A percentile compares a stretch with the other conserved stretches of the same genome.
These are phyloP conservation scores for Conomelus anceps DNA, from an alignment of 2,888 invertebrate species.

Conservation along the genomic window DNA sequence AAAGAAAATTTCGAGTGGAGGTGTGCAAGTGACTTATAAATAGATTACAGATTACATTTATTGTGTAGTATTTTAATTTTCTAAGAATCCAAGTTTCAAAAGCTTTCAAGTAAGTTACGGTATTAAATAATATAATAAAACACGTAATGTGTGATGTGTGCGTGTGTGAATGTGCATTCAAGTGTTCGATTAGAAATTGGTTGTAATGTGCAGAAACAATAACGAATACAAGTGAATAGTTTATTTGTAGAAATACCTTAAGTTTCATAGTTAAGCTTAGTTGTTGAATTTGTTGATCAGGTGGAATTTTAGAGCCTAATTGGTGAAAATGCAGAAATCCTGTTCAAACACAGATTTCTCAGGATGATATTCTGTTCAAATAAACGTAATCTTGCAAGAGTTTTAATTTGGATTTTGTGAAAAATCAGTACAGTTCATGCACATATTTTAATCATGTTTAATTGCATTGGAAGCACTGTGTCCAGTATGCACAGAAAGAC, in stretches of 20 bases:
- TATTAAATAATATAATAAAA: neutral
- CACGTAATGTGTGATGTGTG: constrained; percentile 4
- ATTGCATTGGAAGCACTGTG: too few relatives aligned
- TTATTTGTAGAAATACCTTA: neutral
- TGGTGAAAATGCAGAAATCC: neutral
- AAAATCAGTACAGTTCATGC: too few relatives aligned
- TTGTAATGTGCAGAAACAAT: neutral
- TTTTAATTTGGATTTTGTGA: too few relatives aligned
- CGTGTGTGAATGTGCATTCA: neutral
- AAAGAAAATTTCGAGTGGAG: neutral
- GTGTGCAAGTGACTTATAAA: neutral
- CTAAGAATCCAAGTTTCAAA: neutral
- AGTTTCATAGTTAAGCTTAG: neutral
- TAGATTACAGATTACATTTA: neutral
- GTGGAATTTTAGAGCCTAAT: neutral
- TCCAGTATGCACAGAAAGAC: too few relatives aligned
- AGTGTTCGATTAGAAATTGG: neutral
- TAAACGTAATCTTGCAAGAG: too few relatives aligned
- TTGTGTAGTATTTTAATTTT: neutral
- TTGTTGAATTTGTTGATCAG: neutral
- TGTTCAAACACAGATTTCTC: neutral
- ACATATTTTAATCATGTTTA: too few relatives aligned
- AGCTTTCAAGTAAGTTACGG: neutral
- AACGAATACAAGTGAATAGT: neutral
- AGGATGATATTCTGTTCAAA: neutral